phyloP scores from a whole-genome alignment of 2,797 vertebrate genomes.

The Botia almorhae region DNA sequence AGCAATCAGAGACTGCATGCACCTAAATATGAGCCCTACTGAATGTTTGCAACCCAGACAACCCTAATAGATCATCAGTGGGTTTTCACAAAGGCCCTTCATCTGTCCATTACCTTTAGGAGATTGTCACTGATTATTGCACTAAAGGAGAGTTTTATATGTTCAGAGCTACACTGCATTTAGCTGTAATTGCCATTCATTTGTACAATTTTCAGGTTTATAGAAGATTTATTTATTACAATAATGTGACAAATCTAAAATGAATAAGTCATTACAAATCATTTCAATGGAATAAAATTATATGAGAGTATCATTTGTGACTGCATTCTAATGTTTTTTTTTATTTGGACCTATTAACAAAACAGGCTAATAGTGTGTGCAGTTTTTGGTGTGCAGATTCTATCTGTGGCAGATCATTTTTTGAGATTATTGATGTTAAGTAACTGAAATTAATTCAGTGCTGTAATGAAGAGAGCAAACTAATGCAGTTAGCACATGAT shows the following conservation, averaged over 20 bases:
- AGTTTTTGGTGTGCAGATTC: not conserved
- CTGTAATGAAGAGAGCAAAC: constrained; percentile 15
- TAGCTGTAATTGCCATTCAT: not conserved
- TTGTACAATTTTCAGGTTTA: not conserved
- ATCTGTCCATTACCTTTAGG: too few relatives aligned
- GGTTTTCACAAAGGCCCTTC: too few relatives aligned
- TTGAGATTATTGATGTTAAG: not conserved
- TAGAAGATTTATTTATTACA: not conserved
- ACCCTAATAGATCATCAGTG: too few relatives aligned
- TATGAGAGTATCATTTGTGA: not conserved
- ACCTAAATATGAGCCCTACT: not conserved
- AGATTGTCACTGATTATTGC: not conserved
- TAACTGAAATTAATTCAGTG: not conserved
- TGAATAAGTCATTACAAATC: too few relatives aligned
- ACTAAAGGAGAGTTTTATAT: not conserved
- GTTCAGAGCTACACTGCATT: not conserved
- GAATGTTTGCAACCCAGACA: not conserved
- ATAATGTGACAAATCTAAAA: not conserved
- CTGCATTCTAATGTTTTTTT: not conserved
- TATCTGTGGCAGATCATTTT: too few relatives aligned
- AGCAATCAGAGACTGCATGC: not conserved
- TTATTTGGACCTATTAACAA: not conserved
- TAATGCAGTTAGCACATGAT: constrained; percentile 52
- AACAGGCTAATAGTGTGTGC: not conserved
- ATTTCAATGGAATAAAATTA: not conserved